These are phyloP conservation scores for Aricia agestis DNA, from an alignment of 1,140 invertebrate species.

Conservation along the genomic window DNA sequence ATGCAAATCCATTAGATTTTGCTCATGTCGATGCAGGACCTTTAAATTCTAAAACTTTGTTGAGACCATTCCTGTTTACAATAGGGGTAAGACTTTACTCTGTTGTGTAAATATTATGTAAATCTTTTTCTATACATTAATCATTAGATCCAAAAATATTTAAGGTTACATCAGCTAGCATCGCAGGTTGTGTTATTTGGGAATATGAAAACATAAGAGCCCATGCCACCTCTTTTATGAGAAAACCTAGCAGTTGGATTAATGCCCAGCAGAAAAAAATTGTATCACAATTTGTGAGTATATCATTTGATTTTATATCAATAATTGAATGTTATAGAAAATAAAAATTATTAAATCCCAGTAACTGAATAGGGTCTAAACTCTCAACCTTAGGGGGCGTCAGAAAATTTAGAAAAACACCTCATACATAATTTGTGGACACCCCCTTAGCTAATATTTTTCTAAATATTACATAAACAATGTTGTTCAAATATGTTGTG, in stretches of 20 bases:
- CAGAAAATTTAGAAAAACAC: too few species aligned
- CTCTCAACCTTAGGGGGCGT: too few species aligned
- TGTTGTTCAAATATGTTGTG: conserved; percentile 10
- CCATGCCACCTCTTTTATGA: conserved; percentile 78
- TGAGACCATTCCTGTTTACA: conserved; percentile 83
- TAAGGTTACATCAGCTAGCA: conserved; percentile 85
- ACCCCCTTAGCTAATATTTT: too few species aligned
- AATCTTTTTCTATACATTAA: conserved; percentile 24
- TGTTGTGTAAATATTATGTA: background rate
- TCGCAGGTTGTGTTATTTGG: conserved; percentile 88
- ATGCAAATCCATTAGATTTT: conserved; percentile 52
- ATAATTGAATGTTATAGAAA: background rate
- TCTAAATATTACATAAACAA: background rate
- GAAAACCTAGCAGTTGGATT: conserved; percentile 75
- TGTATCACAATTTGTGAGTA: conserved; percentile 48
- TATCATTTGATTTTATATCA: conserved; percentile 19
- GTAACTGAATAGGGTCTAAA: too few species aligned
- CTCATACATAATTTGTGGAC: too few species aligned
- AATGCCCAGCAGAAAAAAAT: conserved; percentile 71
- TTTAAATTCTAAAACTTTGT: conserved; percentile 70
- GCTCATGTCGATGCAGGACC: conserved; percentile 54
- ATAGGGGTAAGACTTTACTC: conserved; percentile 77
- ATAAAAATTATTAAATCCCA: too few species aligned
- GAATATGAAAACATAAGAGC: conserved; percentile 90
- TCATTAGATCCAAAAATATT: conserved; percentile 8